phyloP scores from a whole-genome alignment of 2,888 invertebrate genomes.

The Theretra japonica region DNA sequence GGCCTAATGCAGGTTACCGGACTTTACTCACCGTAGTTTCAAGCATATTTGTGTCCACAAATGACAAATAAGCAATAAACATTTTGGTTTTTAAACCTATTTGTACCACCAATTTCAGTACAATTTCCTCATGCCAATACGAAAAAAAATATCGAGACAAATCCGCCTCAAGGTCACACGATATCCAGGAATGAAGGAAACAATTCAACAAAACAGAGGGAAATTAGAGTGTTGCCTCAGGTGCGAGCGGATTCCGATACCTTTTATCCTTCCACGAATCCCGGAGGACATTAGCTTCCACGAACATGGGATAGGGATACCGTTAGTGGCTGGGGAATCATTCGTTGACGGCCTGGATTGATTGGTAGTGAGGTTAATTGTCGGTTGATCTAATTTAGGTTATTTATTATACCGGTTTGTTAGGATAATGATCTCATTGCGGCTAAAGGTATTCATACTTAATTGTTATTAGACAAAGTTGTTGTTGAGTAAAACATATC shows the following conservation, averaged over 20 bases:
- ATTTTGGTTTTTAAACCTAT: too few relatives aligned
- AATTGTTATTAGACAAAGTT: too few relatives aligned
- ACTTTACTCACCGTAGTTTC: too few relatives aligned
- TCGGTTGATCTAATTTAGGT: background rate
- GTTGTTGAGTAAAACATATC: too few relatives aligned
- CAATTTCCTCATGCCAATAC: background rate
- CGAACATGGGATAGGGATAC: background rate
- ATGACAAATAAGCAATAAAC: too few relatives aligned
- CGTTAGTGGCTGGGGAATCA: slow-evolving; percentile 15
- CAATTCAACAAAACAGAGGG: slow-evolving; percentile 24
- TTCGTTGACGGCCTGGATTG: slow-evolving; percentile 17
- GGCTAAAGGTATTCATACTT: too few relatives aligned
- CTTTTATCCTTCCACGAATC: slow-evolving; percentile 22
- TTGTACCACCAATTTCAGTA: background rate
- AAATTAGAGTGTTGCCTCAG: slow-evolving; percentile 29
- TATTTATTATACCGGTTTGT: background rate
- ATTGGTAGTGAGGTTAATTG: background rate
- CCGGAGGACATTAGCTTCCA: slow-evolving; percentile 21
- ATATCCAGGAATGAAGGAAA: background rate
- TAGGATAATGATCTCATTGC: background rate
- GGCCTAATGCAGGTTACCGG: too few relatives aligned
- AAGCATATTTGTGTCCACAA: too few relatives aligned
- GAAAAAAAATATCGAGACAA: background rate
- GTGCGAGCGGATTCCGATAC: slow-evolving; percentile 25
- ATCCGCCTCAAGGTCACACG: background rate